Base-by-base conservation (phyloP, 2,888 invertebrate species). In the Cosmopolites sordidus region DNA sequence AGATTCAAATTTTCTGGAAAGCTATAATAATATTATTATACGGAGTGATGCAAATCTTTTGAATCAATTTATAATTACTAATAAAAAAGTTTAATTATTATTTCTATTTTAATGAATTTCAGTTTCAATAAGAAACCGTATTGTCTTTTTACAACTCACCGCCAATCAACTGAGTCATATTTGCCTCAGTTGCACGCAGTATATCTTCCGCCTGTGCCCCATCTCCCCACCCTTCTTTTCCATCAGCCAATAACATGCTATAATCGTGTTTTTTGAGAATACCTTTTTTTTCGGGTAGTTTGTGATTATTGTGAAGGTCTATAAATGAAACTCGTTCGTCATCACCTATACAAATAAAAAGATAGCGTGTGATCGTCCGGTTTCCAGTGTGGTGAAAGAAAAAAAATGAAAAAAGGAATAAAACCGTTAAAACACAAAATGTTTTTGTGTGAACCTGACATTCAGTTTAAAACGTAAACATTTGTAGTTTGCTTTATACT, bases 251-350 rank as follows among this genome's bases (percentile, higher is more conserved):
- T 65, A 86, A 83, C 64, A 87, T 84, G 64, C 89, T 86, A 65
- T 89, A 89, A 66, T 82, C 83, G 73, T 80, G 83, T 76, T 92
- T 92, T 81, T 93, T 93, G 69, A 93, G 81, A 72, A 93, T 93
- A 54, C 93, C 93, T 75, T 92, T 93, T 76, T 92, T 92, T 77
- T 92, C 92, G 65, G 90, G 89, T 62, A 87, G 78, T 73, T 88
- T 87, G 71, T 86, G 80, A 68, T 83, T 86, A 76, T 87, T 88
- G 56, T 84, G 82, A 49, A 89, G 81, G 74, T 89, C 89, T 71
- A 90, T 87, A 76, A 90, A 89, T 52, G 89, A 87, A 66, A 89
- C 86, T 58, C 79, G 78, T 71, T 89, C 89, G 75, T 89, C 89
- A 75, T 86, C 63, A 48, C 51, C 55, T 51, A 55, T 44, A 54